Evolutionary conservation across 2,888 invertebrate species (phyloP).

Genomic region (Malthinus flaveolus): DNA sequence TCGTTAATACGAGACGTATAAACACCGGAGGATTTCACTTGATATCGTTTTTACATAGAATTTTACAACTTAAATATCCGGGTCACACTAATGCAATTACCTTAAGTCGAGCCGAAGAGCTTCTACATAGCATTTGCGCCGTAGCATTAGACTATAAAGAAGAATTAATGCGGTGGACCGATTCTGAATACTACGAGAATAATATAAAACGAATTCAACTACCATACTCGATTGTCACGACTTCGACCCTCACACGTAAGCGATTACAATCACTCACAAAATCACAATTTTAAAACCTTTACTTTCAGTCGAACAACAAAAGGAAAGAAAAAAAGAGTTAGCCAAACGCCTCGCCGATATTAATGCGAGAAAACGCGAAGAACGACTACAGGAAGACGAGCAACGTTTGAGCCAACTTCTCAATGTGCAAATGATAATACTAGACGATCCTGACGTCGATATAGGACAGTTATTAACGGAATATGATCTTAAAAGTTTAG

Average conservation of each 20-base stretch:
- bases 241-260: slow-evolving; percentile 66
- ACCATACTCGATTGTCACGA: slow-evolving; percentile 71
- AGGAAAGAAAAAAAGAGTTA: slow-evolving; percentile 84
- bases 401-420: slow-evolving; percentile 78
- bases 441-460: slow-evolving; percentile 66
- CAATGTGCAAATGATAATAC: slow-evolving; percentile 75
- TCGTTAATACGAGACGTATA: slow-evolving; percentile 74
- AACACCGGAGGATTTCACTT: slow-evolving; percentile 89
- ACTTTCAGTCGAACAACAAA: slow-evolving; percentile 73
- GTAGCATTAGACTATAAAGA: slow-evolving; percentile 79
- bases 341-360: slow-evolving; percentile 84
- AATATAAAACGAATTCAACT: slow-evolving; percentile 85
- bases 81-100: slow-evolving; percentile 88
- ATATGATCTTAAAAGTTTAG: slow-evolving; percentile 73
- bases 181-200: slow-evolving; percentile 77
- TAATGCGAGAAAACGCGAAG: slow-evolving; percentile 85
- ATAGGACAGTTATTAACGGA: slow-evolving; percentile 68
- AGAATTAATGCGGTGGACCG: slow-evolving; percentile 80
- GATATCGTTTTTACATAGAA: slow-evolving; percentile 79
- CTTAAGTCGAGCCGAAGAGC: slow-evolving; percentile 82
- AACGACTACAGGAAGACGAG: slow-evolving; percentile 86
- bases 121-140: slow-evolving; percentile 79
- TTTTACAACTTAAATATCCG: slow-evolving; percentile 91
- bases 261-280: slow-evolving; percentile 8
- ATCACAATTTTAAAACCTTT: background rate